Evolutionary conservation across 2,888 invertebrate species (phyloP).

Genomic region (Azorinus chamasolen): DNA sequence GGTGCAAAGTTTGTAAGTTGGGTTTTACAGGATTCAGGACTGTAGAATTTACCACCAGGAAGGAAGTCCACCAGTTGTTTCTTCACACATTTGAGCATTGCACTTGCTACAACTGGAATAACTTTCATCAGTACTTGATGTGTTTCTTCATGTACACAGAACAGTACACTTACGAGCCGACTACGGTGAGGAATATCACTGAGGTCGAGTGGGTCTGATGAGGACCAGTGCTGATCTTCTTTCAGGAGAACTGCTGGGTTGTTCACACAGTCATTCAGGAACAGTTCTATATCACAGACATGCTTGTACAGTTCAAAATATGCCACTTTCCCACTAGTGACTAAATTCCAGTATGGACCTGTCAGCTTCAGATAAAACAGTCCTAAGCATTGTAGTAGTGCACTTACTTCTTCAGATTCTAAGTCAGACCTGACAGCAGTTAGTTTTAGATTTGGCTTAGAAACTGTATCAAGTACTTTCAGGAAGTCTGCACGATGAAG

Average conservation of each 20-base stretch:
- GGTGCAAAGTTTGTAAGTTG: no score
- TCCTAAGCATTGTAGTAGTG: constrained; percentile 46
- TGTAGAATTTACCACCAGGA: no score
- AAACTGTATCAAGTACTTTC: constrained; percentile 27
- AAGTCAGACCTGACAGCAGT: constrained; percentile 45
- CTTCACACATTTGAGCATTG: no score
- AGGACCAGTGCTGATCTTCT: not conserved
- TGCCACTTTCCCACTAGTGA: constrained; percentile 19
- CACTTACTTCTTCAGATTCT: constrained; percentile 14
- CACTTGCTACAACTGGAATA: no score
- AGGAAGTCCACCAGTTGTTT: no score
- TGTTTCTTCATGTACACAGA: no score
- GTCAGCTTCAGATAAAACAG: constrained; percentile 47
- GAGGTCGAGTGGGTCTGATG: no score
- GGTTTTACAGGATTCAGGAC: no score
- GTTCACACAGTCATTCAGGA: constrained; percentile 10
- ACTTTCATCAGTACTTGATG: no score
- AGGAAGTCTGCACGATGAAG: constrained; percentile 32
- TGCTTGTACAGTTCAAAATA: constrained; percentile 46
- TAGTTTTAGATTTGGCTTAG: constrained; percentile 45
- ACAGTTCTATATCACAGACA: constrained; percentile 12
- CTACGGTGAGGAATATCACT: no score
- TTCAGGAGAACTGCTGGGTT: constrained; percentile 1
- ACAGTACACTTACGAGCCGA: no score
- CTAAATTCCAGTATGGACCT: constrained; percentile 57